phyloP scores from a whole-genome alignment of 23 tunicate genomes.

The Clavelina lepadiformis region DNA sequence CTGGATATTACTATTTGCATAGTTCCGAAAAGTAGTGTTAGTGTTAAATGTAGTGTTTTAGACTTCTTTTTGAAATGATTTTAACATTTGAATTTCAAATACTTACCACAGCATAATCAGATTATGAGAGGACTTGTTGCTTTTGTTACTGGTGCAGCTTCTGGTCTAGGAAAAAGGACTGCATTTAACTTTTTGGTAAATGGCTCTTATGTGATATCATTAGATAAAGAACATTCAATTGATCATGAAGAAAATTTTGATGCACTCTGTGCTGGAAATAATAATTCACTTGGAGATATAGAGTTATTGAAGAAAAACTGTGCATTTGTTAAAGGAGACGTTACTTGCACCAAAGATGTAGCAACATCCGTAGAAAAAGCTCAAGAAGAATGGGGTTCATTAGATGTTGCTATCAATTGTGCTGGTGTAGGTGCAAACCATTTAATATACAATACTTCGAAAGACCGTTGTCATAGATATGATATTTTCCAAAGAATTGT shows the following conservation, averaged over 20 bases:
- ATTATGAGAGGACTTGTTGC: conserved; percentile 51
- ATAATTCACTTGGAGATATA: not conserved
- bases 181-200: conserved; percentile 28
- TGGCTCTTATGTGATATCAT: conserved; percentile 68
- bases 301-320: conserved; percentile 26
- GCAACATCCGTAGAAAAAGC: conserved; percentile 40
- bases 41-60: no score
- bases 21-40: no score
- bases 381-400: conserved; percentile 37
- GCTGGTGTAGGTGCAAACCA: conserved; percentile 63
- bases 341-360: conserved; percentile 60
- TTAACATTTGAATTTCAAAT: no score
- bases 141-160: conserved; percentile 89
- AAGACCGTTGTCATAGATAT: conserved; percentile 14
- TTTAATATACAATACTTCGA: conserved; percentile 27
- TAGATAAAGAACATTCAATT: conserved; percentile 48
- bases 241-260: conserved; percentile 3
- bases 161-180: conserved; percentile 87
- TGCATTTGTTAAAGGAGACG: conserved; percentile 74
- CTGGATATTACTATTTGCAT: no score
- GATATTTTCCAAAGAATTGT: conserved; percentile 40
- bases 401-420: conserved; percentile 81
- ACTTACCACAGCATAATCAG: no score
- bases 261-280: not conserved
- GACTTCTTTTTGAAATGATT: no score